Evolutionary conservation across 2,113 vertebrate species (phyloP).

Genomic region (Hypocryptadius cinnamomeus): DNA sequence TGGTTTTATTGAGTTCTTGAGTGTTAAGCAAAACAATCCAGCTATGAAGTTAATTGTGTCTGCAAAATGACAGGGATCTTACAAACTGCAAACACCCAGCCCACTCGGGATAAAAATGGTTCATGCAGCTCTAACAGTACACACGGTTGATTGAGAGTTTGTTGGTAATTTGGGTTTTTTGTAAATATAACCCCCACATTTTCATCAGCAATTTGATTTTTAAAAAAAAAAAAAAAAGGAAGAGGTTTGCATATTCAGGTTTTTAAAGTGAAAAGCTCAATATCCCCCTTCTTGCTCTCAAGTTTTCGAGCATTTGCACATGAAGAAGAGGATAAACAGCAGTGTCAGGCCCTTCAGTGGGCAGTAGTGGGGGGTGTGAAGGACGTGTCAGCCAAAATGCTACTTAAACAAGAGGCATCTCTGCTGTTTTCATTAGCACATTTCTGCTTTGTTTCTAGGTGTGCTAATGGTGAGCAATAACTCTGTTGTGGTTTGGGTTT

Average conservation of each 20-base stretch:
- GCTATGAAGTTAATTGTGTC: slow-evolving; percentile 11
- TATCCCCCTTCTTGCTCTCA: neutral
- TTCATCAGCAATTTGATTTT: neutral
- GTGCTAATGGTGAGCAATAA: neutral
- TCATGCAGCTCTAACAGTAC: neutral
- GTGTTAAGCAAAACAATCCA: slow-evolving; percentile 26
- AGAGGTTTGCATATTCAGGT: neutral
- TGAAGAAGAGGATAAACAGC: neutral
- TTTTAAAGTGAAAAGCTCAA: neutral
- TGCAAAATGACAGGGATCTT: slow-evolving; percentile 21
- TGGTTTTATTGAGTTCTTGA: neutral
- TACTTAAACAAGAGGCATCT: neutral
- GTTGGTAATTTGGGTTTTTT: neutral
- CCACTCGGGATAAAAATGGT: neutral
- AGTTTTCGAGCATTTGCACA: neutral
- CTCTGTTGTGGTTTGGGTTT: neutral
- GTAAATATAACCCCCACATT: neutral
- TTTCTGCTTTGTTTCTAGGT: neutral
- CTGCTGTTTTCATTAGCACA: neutral
- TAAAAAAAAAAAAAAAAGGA: neutral
- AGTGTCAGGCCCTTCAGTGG: rapidly evolving
- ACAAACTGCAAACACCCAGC: slow-evolving; percentile 12
- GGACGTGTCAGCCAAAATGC: rapidly evolving
- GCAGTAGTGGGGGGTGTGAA: neutral
- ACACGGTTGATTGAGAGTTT: neutral